Evolutionary conservation across 1,140 invertebrate genomes (phyloP).

Genomic region (Lanistes nyassanus): DNA sequence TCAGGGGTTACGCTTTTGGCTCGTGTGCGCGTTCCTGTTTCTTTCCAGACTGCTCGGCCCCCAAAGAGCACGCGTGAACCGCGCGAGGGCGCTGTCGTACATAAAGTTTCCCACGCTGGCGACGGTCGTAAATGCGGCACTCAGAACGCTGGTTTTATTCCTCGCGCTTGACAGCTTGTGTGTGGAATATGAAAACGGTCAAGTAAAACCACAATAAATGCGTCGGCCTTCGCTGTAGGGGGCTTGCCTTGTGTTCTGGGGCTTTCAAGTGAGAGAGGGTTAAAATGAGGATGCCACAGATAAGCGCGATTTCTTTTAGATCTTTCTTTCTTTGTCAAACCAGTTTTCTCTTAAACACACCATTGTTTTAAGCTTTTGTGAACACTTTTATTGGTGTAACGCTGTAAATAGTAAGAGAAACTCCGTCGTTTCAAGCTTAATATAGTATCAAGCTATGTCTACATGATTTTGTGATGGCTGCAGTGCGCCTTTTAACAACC

Average conservation of each 20-base stretch:
- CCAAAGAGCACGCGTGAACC: slow-evolving; percentile 16
- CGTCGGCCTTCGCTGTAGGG: not conserved
- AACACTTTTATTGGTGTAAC: not conserved
- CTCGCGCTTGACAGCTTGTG: not conserved
- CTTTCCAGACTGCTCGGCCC: slow-evolving; percentile 14
- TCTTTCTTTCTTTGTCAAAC: not conserved
- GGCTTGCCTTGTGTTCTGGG: not conserved
- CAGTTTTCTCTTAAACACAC: not conserved
- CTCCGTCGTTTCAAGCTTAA: too few species aligned
- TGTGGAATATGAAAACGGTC: too few species aligned
- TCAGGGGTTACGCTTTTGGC: not conserved
- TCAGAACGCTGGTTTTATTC: too few species aligned
- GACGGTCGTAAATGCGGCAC: too few species aligned
- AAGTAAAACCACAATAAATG: too few species aligned
- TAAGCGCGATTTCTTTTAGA: not conserved
- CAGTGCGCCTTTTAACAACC: too few species aligned
- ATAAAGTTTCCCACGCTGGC: slow-evolving; percentile 9
- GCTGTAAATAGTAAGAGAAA: not conserved
- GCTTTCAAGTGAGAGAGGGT: too few species aligned
- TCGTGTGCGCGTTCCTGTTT: slow-evolving; percentile 1
- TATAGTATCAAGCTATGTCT: too few species aligned
- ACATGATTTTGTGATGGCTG: too few species aligned
- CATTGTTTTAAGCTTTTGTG: not conserved
- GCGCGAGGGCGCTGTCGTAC: slow-evolving; percentile 17
- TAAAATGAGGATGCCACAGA: too few species aligned